Conservation (phyloP, 2,113 vertebrate species). For the Ceyx melanurus region DNA sequence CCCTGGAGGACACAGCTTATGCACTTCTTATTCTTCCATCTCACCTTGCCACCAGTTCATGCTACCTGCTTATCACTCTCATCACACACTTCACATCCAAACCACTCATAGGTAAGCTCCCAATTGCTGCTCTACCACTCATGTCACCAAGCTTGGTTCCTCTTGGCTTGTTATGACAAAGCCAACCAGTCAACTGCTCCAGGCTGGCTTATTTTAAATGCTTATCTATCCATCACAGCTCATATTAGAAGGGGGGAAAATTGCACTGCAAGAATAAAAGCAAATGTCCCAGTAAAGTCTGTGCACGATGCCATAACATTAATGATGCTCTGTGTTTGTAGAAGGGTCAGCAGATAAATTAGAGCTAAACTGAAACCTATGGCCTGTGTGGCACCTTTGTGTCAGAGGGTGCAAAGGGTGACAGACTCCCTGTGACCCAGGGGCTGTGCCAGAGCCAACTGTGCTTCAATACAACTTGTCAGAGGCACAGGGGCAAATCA, state of each 20-base stretch:
- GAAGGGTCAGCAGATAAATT: fast-evolving
- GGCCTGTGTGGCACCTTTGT: background rate
- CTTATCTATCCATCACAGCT: background rate
- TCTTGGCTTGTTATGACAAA: background rate
- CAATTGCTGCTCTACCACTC: background rate
- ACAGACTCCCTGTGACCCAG: background rate
- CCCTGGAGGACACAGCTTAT: background rate
- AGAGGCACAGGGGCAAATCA: background rate
- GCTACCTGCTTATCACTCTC: background rate
- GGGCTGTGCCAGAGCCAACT: background rate
- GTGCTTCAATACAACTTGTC: background rate
- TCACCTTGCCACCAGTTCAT: background rate
- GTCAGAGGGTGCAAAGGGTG: background rate
- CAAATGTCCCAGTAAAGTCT: background rate
- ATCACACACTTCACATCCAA: background rate
- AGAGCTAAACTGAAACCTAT: background rate
- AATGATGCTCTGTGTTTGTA: background rate
- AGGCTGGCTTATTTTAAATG: background rate
- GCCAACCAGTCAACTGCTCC: background rate
- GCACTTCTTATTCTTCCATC: background rate
- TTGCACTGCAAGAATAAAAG: background rate
- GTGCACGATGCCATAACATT: background rate
- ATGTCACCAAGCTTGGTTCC: background rate
- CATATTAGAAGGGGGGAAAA: background rate
- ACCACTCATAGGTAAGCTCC: fast-evolving